A percentile compares a stretch with the other conserved stretches of the same genome.
Conservation (phyloP, 2,888 invertebrate species). For the Macrosoma leucophasiata region DNA sequence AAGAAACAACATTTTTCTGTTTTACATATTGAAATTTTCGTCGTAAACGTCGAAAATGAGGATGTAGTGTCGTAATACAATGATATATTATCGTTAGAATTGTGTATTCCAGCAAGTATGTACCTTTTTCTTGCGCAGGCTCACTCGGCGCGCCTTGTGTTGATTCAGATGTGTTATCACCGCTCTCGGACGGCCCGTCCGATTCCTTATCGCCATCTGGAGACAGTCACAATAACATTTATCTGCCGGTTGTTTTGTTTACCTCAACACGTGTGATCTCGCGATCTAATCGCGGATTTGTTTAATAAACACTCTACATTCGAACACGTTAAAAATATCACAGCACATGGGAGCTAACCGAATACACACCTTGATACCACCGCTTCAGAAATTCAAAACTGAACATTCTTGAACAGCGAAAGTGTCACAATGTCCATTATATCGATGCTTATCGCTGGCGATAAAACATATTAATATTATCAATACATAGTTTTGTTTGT, state of each 20-base stretch:
- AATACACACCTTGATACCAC: slow-evolving; percentile 61
- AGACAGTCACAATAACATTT: slow-evolving; percentile 30
- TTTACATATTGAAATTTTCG: no score
- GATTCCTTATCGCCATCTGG: slow-evolving; percentile 73
- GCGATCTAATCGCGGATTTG: slow-evolving; percentile 9
- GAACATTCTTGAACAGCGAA: slow-evolving; percentile 54
- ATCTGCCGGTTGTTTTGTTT: slow-evolving; percentile 34
- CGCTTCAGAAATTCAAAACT: slow-evolving; percentile 67
- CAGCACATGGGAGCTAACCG: slow-evolving; percentile 1
- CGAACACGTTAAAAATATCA: slow-evolving; percentile 10
- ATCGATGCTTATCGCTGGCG: slow-evolving; percentile 51
- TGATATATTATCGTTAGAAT: no score
- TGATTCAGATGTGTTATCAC: slow-evolving; percentile 70
- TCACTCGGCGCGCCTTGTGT: slow-evolving; percentile 63
- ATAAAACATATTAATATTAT: slow-evolving; percentile 52
- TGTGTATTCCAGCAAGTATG: no score
- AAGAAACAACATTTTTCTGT: no score
- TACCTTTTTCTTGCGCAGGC: slow-evolving; percentile 71
- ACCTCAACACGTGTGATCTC: no score
- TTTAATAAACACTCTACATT: no score
- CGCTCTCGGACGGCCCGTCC: slow-evolving; percentile 70
- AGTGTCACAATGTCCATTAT: slow-evolving; percentile 46
- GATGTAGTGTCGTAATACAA: no score
- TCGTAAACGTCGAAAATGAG: no score
- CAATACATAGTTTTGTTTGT: no score